Conservation (phyloP, 2,888 invertebrate species). For the Microdon myrmicae region DNA sequence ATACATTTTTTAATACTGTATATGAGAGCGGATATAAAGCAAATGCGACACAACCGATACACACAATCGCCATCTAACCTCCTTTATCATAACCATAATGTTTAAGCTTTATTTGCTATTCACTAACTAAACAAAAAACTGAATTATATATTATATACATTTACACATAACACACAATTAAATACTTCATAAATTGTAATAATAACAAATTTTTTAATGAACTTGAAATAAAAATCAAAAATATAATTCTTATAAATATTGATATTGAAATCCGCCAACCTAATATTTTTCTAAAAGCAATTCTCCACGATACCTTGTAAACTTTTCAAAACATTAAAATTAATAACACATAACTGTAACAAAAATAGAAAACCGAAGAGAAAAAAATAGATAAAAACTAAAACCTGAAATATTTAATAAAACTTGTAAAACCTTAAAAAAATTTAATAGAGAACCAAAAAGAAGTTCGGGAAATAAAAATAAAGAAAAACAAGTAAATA, state of each 20-base stretch:
- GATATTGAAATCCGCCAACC: conserved; percentile 22
- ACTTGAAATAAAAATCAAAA: conserved; percentile 12
- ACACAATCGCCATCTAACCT: no score
- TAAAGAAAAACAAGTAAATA: conserved; percentile 23
- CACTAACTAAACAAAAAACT: conserved; percentile 10
- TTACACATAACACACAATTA: conserved; percentile 25
- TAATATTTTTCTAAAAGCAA: conserved; percentile 53
- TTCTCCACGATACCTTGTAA: conserved; percentile 49
- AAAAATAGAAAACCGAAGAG: no score
- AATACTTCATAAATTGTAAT: conserved; percentile 21
- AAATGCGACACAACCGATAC: no score
- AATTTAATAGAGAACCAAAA: conserved; percentile 12
- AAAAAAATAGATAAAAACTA: conserved; percentile 18
- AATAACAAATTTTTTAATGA: conserved; percentile 2
- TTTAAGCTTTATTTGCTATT: no score
- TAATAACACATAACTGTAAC: no score
- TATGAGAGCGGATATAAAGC: no score
- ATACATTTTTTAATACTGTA: no score
- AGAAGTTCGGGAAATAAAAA: conserved; percentile 8
- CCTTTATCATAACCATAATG: no score
- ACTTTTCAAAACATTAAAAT: conserved; percentile 33
- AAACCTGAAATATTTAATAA: conserved; percentile 45
- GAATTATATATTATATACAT: background rate
- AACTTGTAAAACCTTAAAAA: conserved; percentile 46
- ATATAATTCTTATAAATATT: conserved; percentile 44